These are phyloP conservation scores for Ameiurus melas DNA, from an alignment of 2,113 vertebrate genomes.

Conservation along the genomic window DNA sequence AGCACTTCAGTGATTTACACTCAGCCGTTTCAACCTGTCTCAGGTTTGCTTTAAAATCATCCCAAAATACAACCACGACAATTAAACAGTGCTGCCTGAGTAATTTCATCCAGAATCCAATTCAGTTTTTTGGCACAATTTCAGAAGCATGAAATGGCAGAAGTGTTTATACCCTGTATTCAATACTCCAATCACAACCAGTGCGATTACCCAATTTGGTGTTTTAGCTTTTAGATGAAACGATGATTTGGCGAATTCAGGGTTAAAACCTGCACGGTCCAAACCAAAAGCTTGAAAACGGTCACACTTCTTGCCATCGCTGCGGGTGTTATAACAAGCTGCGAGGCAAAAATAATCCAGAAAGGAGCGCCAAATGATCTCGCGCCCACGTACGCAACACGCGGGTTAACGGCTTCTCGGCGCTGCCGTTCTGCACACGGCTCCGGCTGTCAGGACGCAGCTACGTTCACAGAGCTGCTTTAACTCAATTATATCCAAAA, in stretches of 20 bases:
- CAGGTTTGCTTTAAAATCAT: not conserved
- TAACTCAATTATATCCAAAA: not conserved
- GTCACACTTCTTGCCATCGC: constrained; percentile 43
- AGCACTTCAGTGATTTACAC: not conserved
- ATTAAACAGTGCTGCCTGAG: not conserved
- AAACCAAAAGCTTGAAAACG: constrained; percentile 41
- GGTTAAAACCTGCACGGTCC: constrained; percentile 32
- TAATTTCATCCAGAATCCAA: not conserved
- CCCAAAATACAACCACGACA: not conserved
- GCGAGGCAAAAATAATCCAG: constrained; percentile 46
- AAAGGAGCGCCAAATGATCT: constrained; percentile 36
- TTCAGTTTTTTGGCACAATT: not conserved
- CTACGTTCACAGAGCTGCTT: not conserved
- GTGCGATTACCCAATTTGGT: too few species aligned
- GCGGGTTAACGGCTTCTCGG: constrained; percentile 26
- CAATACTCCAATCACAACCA: not conserved
- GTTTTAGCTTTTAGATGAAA: not conserved
- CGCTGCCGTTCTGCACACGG: constrained; percentile 4
- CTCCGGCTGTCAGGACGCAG: constrained; percentile 18
- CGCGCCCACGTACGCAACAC: constrained; percentile 23
- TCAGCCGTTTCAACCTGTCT: not conserved
- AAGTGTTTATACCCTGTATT: not conserved
- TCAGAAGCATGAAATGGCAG: not conserved
- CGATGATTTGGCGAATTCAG: not conserved
- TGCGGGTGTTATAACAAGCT: constrained; percentile 44